Conservation (phyloP, 1,140 invertebrate species). For the Drosophila dunni region DNA sequence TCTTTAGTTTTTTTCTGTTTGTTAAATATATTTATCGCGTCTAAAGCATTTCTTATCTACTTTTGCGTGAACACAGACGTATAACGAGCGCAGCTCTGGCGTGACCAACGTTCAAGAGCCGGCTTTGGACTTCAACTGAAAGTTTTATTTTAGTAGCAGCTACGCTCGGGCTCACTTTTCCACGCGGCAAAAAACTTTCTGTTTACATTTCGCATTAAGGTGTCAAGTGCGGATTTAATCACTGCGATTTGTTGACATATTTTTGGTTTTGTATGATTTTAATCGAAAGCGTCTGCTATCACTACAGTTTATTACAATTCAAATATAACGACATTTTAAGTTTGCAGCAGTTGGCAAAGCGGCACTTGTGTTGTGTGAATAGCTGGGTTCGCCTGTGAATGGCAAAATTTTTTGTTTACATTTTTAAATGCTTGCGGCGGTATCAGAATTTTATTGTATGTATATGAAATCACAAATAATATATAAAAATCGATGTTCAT, state of each 20-base stretch:
- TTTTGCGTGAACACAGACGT: background rate
- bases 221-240: constrained; percentile 11
- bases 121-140: constrained; percentile 27
- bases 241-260: background rate
- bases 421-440: background rate
- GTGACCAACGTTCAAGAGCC: constrained; percentile 21
- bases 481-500: background rate
- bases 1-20: background rate
- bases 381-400: constrained; percentile 1
- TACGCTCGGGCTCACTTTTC: background rate
- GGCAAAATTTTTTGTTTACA: background rate
- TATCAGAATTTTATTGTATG: constrained; percentile 17
- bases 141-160: background rate
- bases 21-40: constrained; percentile 9
- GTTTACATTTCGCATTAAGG: constrained; percentile 29
- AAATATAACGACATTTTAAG: constrained; percentile 11
- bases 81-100: background rate
- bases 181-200: constrained; percentile 33
- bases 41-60: background rate
- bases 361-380: constrained; percentile 5
- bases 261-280: background rate
- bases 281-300: background rate
- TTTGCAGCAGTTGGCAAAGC: background rate
- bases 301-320: background rate
- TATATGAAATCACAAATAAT: background rate